Evolutionary conservation across 2,113 vertebrate genomes (phyloP).

Genomic region (Drymodes brunneopygia): DNA sequence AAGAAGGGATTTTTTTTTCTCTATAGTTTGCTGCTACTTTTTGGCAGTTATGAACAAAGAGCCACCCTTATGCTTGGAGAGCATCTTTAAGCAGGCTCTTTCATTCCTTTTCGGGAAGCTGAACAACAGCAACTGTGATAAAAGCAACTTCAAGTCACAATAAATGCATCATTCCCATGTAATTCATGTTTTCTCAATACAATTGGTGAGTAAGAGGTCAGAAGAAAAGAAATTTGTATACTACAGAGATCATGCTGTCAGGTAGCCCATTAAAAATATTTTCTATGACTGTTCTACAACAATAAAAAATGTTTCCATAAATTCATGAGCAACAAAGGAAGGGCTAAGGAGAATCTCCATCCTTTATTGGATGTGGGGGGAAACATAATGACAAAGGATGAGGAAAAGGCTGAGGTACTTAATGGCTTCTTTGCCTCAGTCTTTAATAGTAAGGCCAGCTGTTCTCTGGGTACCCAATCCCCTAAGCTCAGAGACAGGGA

Average conservation of each 20-base stretch:
- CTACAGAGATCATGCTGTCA: background rate
- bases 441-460: background rate
- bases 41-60: background rate
- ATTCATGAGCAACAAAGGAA: background rate
- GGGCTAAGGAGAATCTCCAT: background rate
- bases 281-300: constrained; percentile 12
- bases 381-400: background rate
- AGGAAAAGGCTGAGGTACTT: background rate
- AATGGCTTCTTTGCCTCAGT: background rate
- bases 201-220: background rate
- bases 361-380: background rate
- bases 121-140: background rate
- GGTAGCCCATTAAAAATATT: constrained; percentile 12
- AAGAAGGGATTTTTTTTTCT: background rate
- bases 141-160: constrained; percentile 17
- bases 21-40: background rate
- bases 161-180: constrained; percentile 10
- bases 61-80: background rate
- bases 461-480: background rate
- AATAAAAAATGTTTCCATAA: background rate
- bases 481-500: background rate
- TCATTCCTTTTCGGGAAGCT: background rate
- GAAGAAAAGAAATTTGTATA: background rate
- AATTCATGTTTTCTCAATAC: constrained; percentile 30
- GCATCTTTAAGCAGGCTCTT: background rate